Percentiles rank a stretch among this genome's conserved stretches.
phyloP scores from a whole-genome alignment of 1,140 invertebrate genomes.

The Prorops nasuta region DNA sequence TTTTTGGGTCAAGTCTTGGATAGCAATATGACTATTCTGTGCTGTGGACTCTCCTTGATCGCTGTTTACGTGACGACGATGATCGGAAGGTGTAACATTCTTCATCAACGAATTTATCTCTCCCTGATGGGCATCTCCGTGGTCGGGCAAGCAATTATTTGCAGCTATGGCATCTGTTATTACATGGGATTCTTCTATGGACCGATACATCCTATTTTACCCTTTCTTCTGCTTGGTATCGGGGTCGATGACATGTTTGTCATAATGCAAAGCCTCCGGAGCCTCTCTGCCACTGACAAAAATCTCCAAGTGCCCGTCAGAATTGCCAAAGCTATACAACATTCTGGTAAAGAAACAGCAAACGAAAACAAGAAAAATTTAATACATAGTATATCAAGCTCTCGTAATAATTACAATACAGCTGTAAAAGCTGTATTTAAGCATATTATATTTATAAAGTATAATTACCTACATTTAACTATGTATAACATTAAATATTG shows the following conservation, averaged over 20 bases:
- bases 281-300: constrained; percentile 38
- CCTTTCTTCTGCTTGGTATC: constrained; percentile 60
- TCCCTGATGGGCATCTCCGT: constrained; percentile 57
- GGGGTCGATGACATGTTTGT: constrained; percentile 61
- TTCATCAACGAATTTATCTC: constrained; percentile 58
- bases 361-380: no score
- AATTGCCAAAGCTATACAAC: constrained; percentile 53
- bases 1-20: constrained; percentile 48
- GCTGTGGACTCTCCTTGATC: constrained; percentile 58
- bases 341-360: constrained; percentile 56
- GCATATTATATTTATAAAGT: no score
- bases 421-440: no score
- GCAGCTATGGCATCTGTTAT: constrained; percentile 60
- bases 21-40: constrained; percentile 57
- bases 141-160: constrained; percentile 56
- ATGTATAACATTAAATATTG: no score
- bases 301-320: constrained; percentile 37
- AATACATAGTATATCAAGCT: no score
- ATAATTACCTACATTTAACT: no score
- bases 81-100: constrained; percentile 59
- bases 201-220: constrained; percentile 61
- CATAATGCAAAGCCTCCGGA: constrained; percentile 55
- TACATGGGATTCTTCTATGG: constrained; percentile 58
- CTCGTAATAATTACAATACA: no score
- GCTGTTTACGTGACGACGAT: constrained; percentile 59